Evolutionary conservation across 1,140 invertebrate species (phyloP).

Genomic region (Alviniconcha marisindica): DNA sequence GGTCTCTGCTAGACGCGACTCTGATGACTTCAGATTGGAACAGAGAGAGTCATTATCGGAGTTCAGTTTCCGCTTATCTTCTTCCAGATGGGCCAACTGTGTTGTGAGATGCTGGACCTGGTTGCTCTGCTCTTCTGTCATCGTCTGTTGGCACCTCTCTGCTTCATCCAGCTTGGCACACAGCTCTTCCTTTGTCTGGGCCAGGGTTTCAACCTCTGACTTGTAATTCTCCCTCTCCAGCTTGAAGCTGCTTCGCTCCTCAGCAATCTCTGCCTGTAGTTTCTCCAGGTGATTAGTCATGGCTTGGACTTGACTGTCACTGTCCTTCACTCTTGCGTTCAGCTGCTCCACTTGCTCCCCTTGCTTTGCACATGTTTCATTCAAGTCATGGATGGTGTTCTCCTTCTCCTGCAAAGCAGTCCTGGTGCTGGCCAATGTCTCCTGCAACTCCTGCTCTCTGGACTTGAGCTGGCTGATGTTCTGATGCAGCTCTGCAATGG

Average conservation of each 20-base stretch:
- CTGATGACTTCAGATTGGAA: conserved; percentile 4
- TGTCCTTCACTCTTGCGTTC: conserved; percentile 34
- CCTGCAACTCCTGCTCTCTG: conserved; percentile 25
- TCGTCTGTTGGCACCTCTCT: background rate
- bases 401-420: background rate
- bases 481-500: conserved; percentile 34
- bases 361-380: conserved; percentile 42
- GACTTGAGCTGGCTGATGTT: conserved; percentile 34
- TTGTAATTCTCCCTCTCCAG: background rate
- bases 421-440: background rate
- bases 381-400: conserved; percentile 31
- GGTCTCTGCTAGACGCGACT: background rate
- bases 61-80: conserved; percentile 13
- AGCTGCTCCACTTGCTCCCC: conserved; percentile 46
- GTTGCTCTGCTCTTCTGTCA: background rate
- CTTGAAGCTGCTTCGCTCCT: background rate
- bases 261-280: conserved; percentile 10
- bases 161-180: background rate
- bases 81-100: background rate
- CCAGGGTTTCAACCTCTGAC: background rate
- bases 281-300: conserved; percentile 25
- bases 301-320: conserved; percentile 36
- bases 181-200: background rate
- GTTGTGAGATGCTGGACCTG: background rate
- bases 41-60: background rate